Conservation (phyloP, 2,888 invertebrate species). For the Sepioteuthis lessoniana region DNA sequence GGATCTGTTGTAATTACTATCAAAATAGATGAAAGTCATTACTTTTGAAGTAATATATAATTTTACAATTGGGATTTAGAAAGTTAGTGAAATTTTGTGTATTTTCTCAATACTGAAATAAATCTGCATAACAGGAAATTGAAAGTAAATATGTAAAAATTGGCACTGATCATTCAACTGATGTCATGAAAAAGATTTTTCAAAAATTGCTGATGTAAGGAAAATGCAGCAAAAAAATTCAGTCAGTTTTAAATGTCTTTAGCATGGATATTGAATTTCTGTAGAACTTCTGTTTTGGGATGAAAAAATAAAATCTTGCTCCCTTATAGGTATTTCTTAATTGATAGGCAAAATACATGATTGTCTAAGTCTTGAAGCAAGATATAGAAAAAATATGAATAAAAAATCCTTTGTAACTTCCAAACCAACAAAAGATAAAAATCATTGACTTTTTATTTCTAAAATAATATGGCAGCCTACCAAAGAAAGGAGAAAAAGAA, state of each 20-base stretch:
- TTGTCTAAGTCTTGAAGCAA: background rate
- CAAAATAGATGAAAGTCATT: too few species aligned
- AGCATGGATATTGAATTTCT: background rate
- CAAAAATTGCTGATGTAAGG: too few species aligned
- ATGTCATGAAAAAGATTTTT: too few species aligned
- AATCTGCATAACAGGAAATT: too few species aligned
- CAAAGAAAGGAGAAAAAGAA: background rate
- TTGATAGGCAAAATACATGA: background rate
- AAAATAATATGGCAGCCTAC: background rate
- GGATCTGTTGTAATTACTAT: too few species aligned
- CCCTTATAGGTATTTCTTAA: background rate
- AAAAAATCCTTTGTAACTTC: background rate
- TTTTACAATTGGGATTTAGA: too few species aligned
- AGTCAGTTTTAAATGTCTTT: background rate
- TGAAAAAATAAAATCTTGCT: background rate
- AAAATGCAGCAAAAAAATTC: background rate
- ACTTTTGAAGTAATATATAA: too few species aligned
- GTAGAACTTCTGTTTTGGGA: too few species aligned
- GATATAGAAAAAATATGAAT: background rate
- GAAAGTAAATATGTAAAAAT: too few species aligned
- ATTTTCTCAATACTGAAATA: too few species aligned
- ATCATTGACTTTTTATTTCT: background rate
- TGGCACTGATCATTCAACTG: too few species aligned
- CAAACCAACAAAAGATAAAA: background rate
- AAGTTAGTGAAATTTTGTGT: too few species aligned